phyloP scores from a whole-genome alignment of 2,888 invertebrate genomes.

The Syrista parreyssii region DNA sequence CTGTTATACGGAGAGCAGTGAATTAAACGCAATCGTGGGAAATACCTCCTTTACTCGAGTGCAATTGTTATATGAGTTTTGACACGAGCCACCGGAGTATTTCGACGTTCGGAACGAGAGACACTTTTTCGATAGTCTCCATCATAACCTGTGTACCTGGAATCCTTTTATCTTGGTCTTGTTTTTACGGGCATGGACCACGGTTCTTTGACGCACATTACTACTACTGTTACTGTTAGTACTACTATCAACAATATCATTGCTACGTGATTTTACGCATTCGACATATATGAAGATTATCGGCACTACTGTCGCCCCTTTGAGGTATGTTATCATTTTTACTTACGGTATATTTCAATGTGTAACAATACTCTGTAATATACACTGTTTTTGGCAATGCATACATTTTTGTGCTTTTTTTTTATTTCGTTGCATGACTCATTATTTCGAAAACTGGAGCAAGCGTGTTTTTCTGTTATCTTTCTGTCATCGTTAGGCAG shows the following conservation, averaged over 20 bases:
- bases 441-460: too few species aligned
- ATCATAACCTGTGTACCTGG: background rate
- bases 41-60: background rate
- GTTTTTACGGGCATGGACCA: background rate
- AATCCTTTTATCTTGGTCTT: background rate
- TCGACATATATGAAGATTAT: background rate
- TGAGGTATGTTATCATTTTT: background rate
- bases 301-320: background rate
- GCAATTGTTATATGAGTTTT: background rate
- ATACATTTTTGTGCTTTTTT: background rate
- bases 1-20: background rate
- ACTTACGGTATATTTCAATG: background rate
- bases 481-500: background rate
- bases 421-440: background rate
- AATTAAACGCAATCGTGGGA: slow-evolving; percentile 4
- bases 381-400: background rate
- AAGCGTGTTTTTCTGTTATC: background rate
- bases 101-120: background rate
- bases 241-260: background rate
- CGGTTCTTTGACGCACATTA: background rate
- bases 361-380: background rate
- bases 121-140: background rate
- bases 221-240: background rate
- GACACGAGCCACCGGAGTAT: background rate
- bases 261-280: background rate